A percentile compares a stretch with the other conserved stretches of the same genome.
These are phyloP conservation scores for Hippasteria phrygiana DNA, from an alignment of 53 echinoderm and acorn worm species.

Conservation along the genomic window DNA sequence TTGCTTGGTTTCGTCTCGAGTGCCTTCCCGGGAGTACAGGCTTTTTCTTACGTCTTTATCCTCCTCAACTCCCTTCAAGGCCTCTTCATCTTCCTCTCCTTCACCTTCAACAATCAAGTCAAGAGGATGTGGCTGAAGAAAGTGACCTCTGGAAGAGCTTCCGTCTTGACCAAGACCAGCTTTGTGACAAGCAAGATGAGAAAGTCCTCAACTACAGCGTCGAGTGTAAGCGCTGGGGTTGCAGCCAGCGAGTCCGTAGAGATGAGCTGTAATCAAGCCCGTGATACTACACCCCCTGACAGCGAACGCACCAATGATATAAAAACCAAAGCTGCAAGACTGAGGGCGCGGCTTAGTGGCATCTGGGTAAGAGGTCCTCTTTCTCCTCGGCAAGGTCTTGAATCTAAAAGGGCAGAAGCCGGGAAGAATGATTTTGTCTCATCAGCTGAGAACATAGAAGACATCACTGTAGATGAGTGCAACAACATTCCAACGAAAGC, in stretches of 20 bases:
- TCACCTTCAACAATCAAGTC: slow-evolving; percentile 40
- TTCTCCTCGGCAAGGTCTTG: not conserved
- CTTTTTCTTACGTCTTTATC: slow-evolving; percentile 40
- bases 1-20: slow-evolving; percentile 57
- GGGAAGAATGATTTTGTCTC: too few relatives aligned
- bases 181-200: not conserved
- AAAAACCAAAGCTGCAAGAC: not conserved
- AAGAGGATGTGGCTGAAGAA: slow-evolving; percentile 27
- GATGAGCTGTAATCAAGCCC: not conserved
- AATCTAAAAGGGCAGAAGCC: not conserved
- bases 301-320: not conserved
- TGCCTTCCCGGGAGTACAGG: not conserved
- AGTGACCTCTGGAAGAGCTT: not conserved
- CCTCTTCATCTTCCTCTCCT: slow-evolving; percentile 58
- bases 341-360: not conserved
- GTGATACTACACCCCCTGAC: not conserved
- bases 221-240: slow-evolving; percentile 29
- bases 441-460: too few relatives aligned
- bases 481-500: too few relatives aligned
- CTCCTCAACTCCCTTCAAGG: slow-evolving; percentile 57
- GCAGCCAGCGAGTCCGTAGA: slow-evolving; percentile 15
- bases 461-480: too few relatives aligned
- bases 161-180: slow-evolving; percentile 7
- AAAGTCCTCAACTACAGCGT: not conserved
- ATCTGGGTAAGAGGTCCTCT: not conserved